Percentiles rank a stretch among this genome's conserved stretches.
Evolutionary conservation across 2,888 invertebrate genomes (phyloP).

Genomic region (Ophioninae sp.): DNA sequence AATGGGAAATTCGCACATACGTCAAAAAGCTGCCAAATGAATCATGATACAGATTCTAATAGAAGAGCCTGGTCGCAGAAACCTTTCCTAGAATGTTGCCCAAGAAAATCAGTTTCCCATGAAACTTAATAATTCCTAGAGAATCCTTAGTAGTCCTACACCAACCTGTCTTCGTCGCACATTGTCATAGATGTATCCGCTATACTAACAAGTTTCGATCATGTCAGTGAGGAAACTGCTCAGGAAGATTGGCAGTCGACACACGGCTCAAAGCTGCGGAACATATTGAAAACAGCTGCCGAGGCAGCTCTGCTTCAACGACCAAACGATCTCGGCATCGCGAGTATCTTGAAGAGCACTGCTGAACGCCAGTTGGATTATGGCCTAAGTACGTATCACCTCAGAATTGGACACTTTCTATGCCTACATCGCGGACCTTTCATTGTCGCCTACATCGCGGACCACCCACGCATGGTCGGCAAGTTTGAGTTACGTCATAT

Average conservation of each 20-base stretch:
- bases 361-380: slow-evolving; percentile 76
- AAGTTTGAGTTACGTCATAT: not conserved
- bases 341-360: slow-evolving; percentile 73
- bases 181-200: not conserved
- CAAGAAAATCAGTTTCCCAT: not conserved
- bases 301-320: slow-evolving; percentile 69
- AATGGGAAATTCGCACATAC: not conserved
- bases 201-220: slow-evolving; percentile 8
- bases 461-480: not conserved
- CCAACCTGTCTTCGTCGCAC: not conserved
- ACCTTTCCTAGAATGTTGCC: not conserved
- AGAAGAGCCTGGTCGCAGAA: not conserved
- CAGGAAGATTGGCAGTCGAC: slow-evolving; percentile 72
- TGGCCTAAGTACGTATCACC: slow-evolving; percentile 72
- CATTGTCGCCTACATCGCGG: not conserved
- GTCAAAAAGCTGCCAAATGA: not conserved
- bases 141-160: not conserved
- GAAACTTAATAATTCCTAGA: not conserved
- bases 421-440: not conserved
- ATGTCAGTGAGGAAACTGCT: slow-evolving; percentile 71
- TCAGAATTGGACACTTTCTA: not conserved
- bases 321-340: slow-evolving; percentile 70
- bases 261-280: slow-evolving; percentile 69
- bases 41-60: not conserved
- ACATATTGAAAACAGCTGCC: slow-evolving; percentile 71